Conservation (phyloP, 2,113 vertebrate species). For the Geothlypis trichas region DNA sequence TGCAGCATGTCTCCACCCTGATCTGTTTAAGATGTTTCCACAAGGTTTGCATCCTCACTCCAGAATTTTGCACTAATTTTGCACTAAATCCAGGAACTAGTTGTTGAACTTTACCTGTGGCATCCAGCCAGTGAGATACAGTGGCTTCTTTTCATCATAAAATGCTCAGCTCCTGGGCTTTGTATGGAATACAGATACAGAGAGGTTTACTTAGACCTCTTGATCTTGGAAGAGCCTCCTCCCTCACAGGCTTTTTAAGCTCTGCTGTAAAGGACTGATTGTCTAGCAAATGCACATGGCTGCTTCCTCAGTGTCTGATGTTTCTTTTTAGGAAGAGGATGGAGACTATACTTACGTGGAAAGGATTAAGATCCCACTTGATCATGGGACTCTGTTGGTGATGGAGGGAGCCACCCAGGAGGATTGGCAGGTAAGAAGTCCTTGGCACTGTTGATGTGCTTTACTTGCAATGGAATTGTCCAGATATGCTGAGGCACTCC, state of each 20-base stretch:
- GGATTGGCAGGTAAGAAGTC: conserved; percentile 89
- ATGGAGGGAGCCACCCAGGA: conserved; percentile 94
- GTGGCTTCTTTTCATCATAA: background rate
- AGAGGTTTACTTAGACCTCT: background rate
- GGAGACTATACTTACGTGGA: conserved; percentile 88
- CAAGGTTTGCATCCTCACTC: background rate
- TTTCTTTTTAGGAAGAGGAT: conserved; percentile 82
- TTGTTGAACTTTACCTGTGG: background rate
- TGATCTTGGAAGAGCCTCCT: background rate
- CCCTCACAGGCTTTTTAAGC: background rate
- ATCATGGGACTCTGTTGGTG: conserved; percentile 88
- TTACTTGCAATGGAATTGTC: background rate
- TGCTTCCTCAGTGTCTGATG: background rate
- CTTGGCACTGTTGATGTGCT: background rate
- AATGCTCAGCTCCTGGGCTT: background rate
- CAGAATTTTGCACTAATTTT: background rate
- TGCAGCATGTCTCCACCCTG: background rate
- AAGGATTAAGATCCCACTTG: conserved; percentile 83
- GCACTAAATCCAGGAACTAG: background rate
- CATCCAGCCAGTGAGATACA: background rate
- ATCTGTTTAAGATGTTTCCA: background rate
- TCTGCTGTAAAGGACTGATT: background rate
- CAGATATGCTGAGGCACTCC: background rate
- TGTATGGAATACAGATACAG: background rate
- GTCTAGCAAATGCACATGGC: background rate